Conservation (phyloP, 1,140 invertebrate species). For the Euschistus heros region DNA sequence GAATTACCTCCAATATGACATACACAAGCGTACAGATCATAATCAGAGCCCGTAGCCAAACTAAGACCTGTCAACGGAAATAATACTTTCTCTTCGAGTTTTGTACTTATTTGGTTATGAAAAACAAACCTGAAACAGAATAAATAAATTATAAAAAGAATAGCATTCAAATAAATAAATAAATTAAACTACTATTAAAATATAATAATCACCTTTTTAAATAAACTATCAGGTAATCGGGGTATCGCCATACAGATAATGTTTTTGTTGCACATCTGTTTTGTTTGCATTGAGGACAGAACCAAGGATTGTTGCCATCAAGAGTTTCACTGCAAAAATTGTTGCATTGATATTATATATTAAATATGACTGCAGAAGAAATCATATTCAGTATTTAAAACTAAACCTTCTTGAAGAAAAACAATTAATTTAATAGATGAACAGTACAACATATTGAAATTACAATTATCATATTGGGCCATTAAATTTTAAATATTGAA, state of each 20-base stretch:
- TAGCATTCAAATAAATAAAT: conserved; percentile 8
- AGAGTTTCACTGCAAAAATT: conserved; percentile 52
- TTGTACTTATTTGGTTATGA: conserved; percentile 54
- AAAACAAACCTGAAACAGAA: conserved; percentile 51
- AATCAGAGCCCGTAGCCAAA: conserved; percentile 37
- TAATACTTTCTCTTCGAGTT: conserved; percentile 54
- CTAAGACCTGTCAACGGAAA: conserved; percentile 47
- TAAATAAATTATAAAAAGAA: conserved; percentile 4
- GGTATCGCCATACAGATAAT: conserved; percentile 55
- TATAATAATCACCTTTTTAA: conserved; percentile 47
- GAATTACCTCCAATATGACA: conserved; percentile 58
- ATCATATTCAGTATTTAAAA: too few relatives aligned
- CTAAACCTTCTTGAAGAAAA: too few relatives aligned
- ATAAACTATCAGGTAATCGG: conserved; percentile 59
- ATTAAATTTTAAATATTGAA: too few relatives aligned
- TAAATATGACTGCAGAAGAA: too few relatives aligned
- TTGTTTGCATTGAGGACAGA: conserved; percentile 52
- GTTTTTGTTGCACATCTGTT: conserved; percentile 61
- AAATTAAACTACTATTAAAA: conserved; percentile 13
- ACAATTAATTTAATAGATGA: too few relatives aligned
- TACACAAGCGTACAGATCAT: conserved; percentile 57
- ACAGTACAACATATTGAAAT: too few relatives aligned
- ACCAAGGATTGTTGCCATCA: conserved; percentile 62
- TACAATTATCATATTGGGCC: too few relatives aligned
- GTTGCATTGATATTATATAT: too few relatives aligned